Evolutionary conservation across 1,140 invertebrate genomes (phyloP).

Genomic region (Diploscapter pachys): DNA sequence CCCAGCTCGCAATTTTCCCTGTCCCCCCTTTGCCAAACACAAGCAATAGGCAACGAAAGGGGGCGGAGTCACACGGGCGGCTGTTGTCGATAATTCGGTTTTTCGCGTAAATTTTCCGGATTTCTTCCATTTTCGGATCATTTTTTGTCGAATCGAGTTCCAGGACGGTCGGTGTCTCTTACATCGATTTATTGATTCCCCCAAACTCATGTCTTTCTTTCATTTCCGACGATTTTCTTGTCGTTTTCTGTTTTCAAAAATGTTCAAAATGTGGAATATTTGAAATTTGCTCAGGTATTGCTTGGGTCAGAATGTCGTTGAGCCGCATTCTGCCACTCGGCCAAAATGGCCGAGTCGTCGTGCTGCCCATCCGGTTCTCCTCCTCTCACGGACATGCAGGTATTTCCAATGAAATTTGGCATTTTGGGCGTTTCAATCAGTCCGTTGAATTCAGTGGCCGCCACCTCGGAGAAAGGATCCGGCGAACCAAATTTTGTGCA

Average conservation of each 20-base stretch:
- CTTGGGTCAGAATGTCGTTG: constrained; percentile 23
- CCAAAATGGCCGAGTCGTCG: constrained; percentile 25
- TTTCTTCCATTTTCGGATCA: constrained; percentile 5
- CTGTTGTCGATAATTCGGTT: no score
- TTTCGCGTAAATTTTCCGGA: constrained; percentile 1
- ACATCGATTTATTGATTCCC: no score
- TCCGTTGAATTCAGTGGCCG: constrained; percentile 23
- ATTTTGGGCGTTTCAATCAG: not conserved
- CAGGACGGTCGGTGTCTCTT: no score
- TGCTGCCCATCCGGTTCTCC: constrained; percentile 25
- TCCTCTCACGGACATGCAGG: constrained; percentile 17
- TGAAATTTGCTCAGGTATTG: no score
- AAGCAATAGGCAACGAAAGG: no score
- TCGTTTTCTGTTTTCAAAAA: no score
- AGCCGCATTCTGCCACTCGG: constrained; percentile 29
- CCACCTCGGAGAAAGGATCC: constrained; percentile 24
- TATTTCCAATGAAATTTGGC: not conserved
- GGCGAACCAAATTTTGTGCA: constrained; percentile 49
- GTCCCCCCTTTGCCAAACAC: no score
- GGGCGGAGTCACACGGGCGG: no score
- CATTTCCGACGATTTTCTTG: no score
- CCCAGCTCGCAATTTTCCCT: no score
- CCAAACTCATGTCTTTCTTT: no score
- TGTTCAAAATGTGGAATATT: no score
- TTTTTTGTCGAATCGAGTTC: not conserved